Base-by-base conservation (phyloP, 2,888 invertebrate species). In the Troilus luridus region DNA sequence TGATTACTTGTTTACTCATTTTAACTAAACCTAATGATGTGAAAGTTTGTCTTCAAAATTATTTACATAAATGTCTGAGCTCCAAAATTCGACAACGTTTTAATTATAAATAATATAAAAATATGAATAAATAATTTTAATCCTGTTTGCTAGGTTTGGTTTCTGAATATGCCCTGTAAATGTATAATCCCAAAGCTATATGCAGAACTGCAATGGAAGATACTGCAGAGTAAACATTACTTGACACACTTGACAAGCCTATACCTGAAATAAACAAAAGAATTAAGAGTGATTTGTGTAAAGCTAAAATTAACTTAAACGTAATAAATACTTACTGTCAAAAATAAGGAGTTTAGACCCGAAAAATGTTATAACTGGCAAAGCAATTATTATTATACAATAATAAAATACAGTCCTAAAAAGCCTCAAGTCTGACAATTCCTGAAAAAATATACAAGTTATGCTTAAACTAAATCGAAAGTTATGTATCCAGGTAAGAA, bases 181-280 rank as follows among this genome's bases (percentile, higher is more conserved):
- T 97, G 93, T 97, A 98, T 88, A 97, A 94, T 58, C 96, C 98
- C 92, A 98, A 94, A 7, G 97, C 97, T 92, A 97, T 93, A 94
- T 98, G 98, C 90, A 98, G 94, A 11, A 96, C 96, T 11, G 97
- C 93, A 17, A 98, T 96, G 0, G 98, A 97, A 88, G 96, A 95
- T 72, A 97, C 95, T 56, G 98, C 98, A 8, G 98, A 96, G 94
- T 96, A 97, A 62, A 98, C 97, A 94, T 97, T 97, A 93, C 97
- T 96, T 41, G 95, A 95, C 81, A 97, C 94, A 91, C 93, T 94
- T 77, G 94, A 94, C 67, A 95, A 93, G 67, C 95, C 95, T 54
- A 96, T 92, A 92, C 95, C 96, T 96, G 93, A 92, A 94, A 94
- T 91, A 90, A 92, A 92, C 59, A 59, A 85, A 67, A 19, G 11